Evolutionary conservation across 2,888 invertebrate species (phyloP).

Genomic region (Lithophane socia): DNA sequence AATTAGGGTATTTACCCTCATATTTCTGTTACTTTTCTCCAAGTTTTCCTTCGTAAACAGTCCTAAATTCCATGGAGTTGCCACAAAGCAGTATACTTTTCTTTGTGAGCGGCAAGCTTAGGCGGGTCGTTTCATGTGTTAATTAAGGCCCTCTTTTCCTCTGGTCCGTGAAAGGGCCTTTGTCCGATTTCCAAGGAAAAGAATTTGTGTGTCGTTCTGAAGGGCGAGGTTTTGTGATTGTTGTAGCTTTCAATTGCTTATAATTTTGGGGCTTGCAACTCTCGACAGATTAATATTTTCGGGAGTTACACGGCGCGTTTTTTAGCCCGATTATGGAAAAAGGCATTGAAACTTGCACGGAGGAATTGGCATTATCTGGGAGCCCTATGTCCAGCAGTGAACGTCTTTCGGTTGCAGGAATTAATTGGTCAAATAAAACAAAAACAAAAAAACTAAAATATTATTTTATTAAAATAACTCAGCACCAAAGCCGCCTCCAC

Average conservation of each 20-base stretch:
- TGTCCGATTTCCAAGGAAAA: slow-evolving; percentile 50
- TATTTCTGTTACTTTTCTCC: slow-evolving; percentile 15
- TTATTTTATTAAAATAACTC: slow-evolving; percentile 56
- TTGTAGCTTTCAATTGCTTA: slow-evolving; percentile 24
- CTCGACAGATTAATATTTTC: background rate
- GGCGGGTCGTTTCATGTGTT: slow-evolving; percentile 64
- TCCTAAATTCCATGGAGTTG: slow-evolving; percentile 22
- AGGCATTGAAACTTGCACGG: background rate
- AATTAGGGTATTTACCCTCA: slow-evolving; percentile 5
- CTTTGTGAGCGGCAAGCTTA: slow-evolving; percentile 51
- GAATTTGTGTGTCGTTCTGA: slow-evolving; percentile 55
- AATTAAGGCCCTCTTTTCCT: slow-evolving; percentile 64
- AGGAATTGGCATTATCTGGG: background rate
- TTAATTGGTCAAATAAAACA: slow-evolving; percentile 35
- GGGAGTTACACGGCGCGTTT: background rate
- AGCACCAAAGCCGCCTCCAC: slow-evolving; percentile 51
- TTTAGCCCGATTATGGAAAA: too few species aligned
- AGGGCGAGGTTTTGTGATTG: slow-evolving; percentile 8
- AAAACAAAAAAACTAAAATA: slow-evolving; percentile 47
- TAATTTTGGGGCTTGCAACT: background rate
- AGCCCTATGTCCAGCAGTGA: background rate
- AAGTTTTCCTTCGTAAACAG: background rate
- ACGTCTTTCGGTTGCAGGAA: background rate
- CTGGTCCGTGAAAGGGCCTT: slow-evolving; percentile 51
- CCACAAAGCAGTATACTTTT: slow-evolving; percentile 62